These are phyloP conservation scores for Myotis yumanensis DNA, from an alignment of 2,113 vertebrate genomes.

Conservation along the genomic window DNA sequence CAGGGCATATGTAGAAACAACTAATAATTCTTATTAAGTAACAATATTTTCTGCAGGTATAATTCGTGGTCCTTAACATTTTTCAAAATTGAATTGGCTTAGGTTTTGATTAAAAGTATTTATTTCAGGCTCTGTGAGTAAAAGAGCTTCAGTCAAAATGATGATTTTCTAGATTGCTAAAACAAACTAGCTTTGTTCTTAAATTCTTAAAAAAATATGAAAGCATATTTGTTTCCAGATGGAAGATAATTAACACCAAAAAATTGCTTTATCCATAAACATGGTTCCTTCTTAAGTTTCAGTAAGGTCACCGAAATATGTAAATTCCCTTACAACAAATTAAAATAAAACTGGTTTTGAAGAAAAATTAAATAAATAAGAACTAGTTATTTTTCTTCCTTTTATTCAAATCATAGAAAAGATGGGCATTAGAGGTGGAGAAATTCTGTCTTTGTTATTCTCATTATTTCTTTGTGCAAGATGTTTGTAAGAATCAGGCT, in stretches of 20 bases:
- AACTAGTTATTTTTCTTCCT: constrained; percentile 8
- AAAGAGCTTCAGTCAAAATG: constrained; percentile 5
- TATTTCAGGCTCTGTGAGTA: constrained; percentile 17
- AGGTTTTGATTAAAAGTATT: constrained; percentile 58
- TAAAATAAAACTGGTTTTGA: background rate
- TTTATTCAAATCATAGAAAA: constrained; percentile 50
- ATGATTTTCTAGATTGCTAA: constrained; percentile 46
- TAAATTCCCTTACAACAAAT: constrained; percentile 26
- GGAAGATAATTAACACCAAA: constrained; percentile 73
- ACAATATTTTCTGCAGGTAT: constrained; percentile 38
- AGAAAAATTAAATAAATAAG: constrained; percentile 44
- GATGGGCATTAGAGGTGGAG: background rate
- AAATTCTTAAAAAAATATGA: constrained; percentile 51
- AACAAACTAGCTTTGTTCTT: constrained; percentile 66
- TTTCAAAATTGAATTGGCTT: constrained; percentile 48
- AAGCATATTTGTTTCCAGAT: constrained; percentile 76
- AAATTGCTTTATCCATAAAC: constrained; percentile 68
- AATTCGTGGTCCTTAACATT: constrained; percentile 38
- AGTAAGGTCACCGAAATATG: constrained; percentile 55
- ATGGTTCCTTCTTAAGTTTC: constrained; percentile 51
- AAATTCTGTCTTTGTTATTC: constrained; percentile 53
- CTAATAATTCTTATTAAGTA: constrained; percentile 42
- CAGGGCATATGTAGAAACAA: background rate
- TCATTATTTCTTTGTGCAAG: constrained; percentile 62
- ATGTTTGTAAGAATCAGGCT: constrained; percentile 60